These are phyloP conservation scores for Acomys russatus DNA, from an alignment of 2,797 vertebrate genomes.

Conservation along the genomic window DNA sequence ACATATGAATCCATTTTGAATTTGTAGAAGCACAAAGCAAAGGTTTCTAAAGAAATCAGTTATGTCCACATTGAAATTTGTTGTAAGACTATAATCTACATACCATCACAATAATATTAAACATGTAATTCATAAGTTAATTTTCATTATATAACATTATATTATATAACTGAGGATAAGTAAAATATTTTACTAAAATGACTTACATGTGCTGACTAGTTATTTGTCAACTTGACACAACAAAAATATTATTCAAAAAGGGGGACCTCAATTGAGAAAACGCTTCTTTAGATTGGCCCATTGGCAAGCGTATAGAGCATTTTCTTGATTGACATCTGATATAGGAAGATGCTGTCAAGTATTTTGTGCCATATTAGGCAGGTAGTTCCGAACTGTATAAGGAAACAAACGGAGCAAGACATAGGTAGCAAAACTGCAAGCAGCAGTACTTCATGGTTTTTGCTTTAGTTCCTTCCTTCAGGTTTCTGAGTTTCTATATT, in stretches of 20 bases:
- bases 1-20: neutral
- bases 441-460: neutral
- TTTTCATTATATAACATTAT: neutral
- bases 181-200: neutral
- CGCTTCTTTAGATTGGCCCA: too few relatives aligned
- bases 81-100: neutral
- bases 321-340: neutral
- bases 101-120: neutral
- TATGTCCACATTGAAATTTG: neutral
- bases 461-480: neutral
- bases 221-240: too few relatives aligned
- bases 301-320: too few relatives aligned
- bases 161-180: neutral
- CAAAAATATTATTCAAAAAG: neutral
- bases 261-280: neutral
- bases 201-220: neutral
- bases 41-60: conserved; percentile 11
- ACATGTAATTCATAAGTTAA: neutral
- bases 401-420: neutral
- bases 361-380: neutral
- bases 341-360: fast-evolving
- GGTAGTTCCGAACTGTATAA: neutral
- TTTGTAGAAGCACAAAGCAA: neutral
- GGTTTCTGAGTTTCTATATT: neutral
- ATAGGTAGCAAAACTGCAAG: too few relatives aligned